These are phyloP conservation scores for Hepsetus odoe DNA, from an alignment of 2,113 vertebrate genomes.

Conservation along the genomic window DNA sequence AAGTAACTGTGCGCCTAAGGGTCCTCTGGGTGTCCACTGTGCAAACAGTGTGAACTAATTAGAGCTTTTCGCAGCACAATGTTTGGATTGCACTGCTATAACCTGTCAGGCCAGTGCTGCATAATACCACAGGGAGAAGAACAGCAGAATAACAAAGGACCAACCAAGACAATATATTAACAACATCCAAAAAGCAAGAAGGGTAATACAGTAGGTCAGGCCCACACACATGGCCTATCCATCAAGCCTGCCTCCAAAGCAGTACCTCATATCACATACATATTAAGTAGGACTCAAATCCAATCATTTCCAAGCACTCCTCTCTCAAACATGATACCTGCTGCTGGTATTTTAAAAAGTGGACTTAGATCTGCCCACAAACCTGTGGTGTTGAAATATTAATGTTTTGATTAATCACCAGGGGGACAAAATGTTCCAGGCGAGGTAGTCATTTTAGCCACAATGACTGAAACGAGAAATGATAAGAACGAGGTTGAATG, in stretches of 20 bases:
- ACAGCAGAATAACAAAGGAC: slow-evolving; percentile 24
- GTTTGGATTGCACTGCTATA: slow-evolving; percentile 51
- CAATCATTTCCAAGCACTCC: neutral
- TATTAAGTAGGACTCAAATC: neutral
- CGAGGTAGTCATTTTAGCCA: slow-evolving; percentile 29
- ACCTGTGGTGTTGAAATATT: slow-evolving; percentile 28
- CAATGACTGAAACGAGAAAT: slow-evolving; percentile 24
- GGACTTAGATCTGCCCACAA: neutral
- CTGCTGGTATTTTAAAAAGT: slow-evolving; percentile 13
- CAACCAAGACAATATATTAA: slow-evolving; percentile 32
- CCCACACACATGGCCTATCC: slow-evolving; percentile 21
- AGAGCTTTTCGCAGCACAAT: slow-evolving; percentile 39
- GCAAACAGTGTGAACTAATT: slow-evolving; percentile 58
- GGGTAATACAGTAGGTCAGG: slow-evolving; percentile 17
- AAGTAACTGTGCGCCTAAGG: slow-evolving; percentile 41
- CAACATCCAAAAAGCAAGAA: slow-evolving; percentile 36
- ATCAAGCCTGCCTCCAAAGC: neutral
- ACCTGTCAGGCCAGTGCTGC: slow-evolving; percentile 40
- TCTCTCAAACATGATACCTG: neutral
- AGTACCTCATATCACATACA: neutral
- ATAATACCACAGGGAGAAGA: slow-evolving; percentile 46
- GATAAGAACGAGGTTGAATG: slow-evolving; percentile 1
- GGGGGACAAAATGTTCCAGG: slow-evolving; percentile 7
- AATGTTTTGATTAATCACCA: slow-evolving; percentile 42
- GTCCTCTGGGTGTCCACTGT: slow-evolving; percentile 49